Percentiles rank a stretch among this genome's conserved stretches.
Conservation (phyloP, 2,797 vertebrate genomes). For the Micrastur ruficollis region DNA sequence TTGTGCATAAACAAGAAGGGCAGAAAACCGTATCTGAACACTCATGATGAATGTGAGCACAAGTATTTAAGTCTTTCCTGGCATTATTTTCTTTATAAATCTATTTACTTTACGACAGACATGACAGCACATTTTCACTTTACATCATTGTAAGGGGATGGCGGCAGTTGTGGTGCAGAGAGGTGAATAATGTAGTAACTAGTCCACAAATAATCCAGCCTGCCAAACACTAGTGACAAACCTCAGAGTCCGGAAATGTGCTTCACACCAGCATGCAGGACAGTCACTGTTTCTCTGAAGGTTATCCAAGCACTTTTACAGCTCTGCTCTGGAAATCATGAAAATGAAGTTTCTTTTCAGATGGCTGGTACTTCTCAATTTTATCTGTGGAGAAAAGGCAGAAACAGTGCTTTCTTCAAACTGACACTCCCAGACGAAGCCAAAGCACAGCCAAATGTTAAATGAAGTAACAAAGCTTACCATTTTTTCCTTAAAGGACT, state of each 20-base stretch:
- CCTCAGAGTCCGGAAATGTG: not conserved
- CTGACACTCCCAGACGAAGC: not conserved
- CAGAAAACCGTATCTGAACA: not conserved
- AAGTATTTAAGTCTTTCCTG: not conserved
- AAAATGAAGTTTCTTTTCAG: not conserved
- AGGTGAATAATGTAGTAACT: conserved; percentile 14
- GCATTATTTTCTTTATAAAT: conserved; percentile 34
- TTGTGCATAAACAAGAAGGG: not conserved
- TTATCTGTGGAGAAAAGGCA: not conserved
- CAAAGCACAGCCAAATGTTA: not conserved
- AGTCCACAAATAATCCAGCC: conserved; percentile 24
- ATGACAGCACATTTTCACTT: conserved; percentile 34
- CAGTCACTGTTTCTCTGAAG: not conserved
- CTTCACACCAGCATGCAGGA: not conserved
- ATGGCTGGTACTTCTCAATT: not conserved
- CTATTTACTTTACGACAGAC: conserved; percentile 6
- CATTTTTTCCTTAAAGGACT: not conserved
- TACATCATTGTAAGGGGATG: not conserved
- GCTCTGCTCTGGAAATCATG: not conserved
- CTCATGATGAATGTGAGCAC: not conserved
- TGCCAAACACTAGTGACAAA: not conserved
- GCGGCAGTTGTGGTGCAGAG: not conserved
- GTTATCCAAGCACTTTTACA: not conserved
- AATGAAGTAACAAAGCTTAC: not conserved
- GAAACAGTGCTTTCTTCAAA: not conserved